These are phyloP conservation scores for Atherinomorus stipes DNA, from an alignment of 2,113 vertebrate species.

Conservation along the genomic window DNA sequence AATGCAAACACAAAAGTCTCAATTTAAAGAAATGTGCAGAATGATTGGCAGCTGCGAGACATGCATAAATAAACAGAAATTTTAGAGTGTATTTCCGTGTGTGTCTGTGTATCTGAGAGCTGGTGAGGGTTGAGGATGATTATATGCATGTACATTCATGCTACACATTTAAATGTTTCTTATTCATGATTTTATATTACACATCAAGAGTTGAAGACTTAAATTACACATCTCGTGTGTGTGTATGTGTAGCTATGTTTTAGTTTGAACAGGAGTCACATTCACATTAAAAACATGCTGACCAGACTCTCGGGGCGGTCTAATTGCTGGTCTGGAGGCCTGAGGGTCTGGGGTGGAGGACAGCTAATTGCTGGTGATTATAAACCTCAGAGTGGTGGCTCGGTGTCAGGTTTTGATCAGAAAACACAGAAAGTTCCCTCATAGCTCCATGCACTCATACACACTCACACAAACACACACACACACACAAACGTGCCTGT, in stretches of 20 bases:
- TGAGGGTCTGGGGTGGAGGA: conserved; percentile 67
- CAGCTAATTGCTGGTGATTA: conserved; percentile 81
- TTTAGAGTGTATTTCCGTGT: conserved; percentile 35
- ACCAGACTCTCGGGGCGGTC: conserved; percentile 65
- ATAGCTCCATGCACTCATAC: conserved; percentile 16
- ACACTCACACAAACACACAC: conserved; percentile 18
- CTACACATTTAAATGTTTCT: conserved; percentile 27
- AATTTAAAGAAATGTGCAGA: conserved; percentile 32
- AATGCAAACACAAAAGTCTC: conserved; percentile 55
- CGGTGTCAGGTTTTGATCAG: conserved; percentile 72
- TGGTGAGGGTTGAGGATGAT: conserved; percentile 22
- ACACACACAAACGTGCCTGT: conserved; percentile 24
- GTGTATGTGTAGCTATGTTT: conserved; percentile 33
- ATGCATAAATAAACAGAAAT: conserved; percentile 68
- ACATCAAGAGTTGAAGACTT: not conserved
- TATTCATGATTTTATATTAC: conserved; percentile 35
- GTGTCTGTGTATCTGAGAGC: conserved; percentile 30
- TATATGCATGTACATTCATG: conserved; percentile 5
- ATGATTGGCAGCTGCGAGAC: conserved; percentile 75
- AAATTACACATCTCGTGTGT: conserved; percentile 15
- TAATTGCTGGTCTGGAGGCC: conserved; percentile 80
- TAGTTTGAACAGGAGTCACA: conserved; percentile 63
- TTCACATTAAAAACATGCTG: conserved; percentile 70
- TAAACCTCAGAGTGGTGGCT: conserved; percentile 76
- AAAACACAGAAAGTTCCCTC: conserved; percentile 48